Percentiles rank a stretch among this genome's conserved stretches.
phyloP scores from a whole-genome alignment of 2,113 vertebrate species.

The Campylomormyrus numenius region DNA sequence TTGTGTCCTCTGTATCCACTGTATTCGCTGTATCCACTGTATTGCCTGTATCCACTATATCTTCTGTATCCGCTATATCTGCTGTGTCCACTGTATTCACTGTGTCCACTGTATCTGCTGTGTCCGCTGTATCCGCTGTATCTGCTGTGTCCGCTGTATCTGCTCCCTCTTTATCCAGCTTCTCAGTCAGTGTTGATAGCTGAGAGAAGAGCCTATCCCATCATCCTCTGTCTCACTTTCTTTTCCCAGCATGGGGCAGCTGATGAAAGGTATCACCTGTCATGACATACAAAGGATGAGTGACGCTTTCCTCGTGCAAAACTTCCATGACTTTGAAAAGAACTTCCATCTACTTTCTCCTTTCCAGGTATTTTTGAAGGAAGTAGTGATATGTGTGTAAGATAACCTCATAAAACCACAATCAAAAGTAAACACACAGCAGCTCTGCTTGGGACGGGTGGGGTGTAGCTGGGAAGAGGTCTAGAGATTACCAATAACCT shows the following conservation, averaged over 20 bases:
- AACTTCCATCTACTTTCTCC: slow-evolving; percentile 61
- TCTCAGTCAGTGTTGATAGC: not conserved
- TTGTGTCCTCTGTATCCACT: not conserved
- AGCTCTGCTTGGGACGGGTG: not conserved
- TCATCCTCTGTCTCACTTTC: not conserved
- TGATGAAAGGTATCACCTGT: slow-evolving; percentile 65
- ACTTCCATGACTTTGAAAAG: slow-evolving; percentile 56
- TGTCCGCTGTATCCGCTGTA: too few species aligned
- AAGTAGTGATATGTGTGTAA: not conserved
- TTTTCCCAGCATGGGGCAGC: slow-evolving; percentile 54
- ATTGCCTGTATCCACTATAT: not conserved
- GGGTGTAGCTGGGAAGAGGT: not conserved
- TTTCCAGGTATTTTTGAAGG: slow-evolving; percentile 54
- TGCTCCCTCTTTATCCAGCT: not conserved
- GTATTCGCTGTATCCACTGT: not conserved
- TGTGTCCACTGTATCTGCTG: not conserved
- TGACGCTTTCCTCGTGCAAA: slow-evolving; percentile 43
- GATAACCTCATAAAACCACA: not conserved
- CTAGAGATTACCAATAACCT: not conserved
- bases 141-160: too few species aligned
- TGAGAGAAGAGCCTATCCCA: not conserved
- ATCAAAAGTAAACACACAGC: not conserved
- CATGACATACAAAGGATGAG: slow-evolving; percentile 56
- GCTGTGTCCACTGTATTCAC: not conserved
- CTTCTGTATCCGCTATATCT: not conserved